Evolutionary conservation across 2,797 vertebrate species (phyloP).

Genomic region (Emys orbicularis): DNA sequence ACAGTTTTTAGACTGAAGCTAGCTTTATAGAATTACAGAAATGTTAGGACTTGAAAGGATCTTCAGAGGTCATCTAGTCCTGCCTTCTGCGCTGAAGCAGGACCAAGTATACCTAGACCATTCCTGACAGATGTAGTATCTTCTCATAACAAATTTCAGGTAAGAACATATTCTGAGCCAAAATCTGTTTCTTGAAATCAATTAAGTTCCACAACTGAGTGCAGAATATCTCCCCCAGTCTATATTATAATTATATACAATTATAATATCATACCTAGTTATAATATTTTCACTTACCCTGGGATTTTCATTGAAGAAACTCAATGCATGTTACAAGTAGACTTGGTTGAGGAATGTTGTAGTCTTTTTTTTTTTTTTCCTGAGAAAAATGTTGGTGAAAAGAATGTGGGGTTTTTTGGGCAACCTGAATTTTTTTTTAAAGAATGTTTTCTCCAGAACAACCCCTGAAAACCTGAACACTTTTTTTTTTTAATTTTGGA

Average conservation of each 20-base stretch:
- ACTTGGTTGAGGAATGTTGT: neutral
- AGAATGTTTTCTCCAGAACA: neutral
- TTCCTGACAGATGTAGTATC: neutral
- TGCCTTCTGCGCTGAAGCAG: neutral
- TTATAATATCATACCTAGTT: neutral
- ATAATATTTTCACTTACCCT: neutral
- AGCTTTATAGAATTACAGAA: neutral
- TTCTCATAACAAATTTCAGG: neutral
- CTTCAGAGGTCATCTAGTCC: neutral
- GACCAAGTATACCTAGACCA: neutral
- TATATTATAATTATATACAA: neutral
- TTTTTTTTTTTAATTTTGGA: neutral
- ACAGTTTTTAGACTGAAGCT: neutral
- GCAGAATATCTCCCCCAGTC: neutral
- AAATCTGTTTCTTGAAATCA: conserved; percentile 13
- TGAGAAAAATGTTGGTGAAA: neutral
- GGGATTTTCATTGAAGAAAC: conserved; percentile 9
- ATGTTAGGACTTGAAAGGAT: neutral
- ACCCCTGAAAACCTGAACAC: neutral
- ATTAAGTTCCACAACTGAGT: neutral
- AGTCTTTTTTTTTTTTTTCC: neutral
- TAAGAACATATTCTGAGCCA: neutral
- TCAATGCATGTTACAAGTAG: neutral
- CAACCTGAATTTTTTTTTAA: neutral
- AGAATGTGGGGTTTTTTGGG: conserved; percentile 9